These are phyloP conservation scores for Paracentrotus lividus DNA, from an alignment of 53 echinoderm and acorn worm species.

Conservation along the genomic window DNA sequence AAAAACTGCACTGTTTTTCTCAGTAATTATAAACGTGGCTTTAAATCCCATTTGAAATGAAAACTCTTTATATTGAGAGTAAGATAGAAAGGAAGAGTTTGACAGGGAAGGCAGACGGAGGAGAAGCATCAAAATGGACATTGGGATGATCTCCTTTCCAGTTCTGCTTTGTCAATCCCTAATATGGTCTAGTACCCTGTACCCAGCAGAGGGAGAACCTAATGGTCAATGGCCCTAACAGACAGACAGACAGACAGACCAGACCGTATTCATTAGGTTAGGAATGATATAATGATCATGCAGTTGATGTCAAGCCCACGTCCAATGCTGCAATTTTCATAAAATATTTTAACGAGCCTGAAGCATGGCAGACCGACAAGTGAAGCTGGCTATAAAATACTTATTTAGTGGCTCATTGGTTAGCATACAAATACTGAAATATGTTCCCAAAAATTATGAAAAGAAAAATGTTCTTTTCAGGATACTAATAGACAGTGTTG, in stretches of 20 bases:
- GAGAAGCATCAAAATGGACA: neutral
- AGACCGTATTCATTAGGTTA: neutral
- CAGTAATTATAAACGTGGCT: too few species aligned
- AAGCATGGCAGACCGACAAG: too few species aligned
- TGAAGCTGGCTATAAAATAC: too few species aligned
- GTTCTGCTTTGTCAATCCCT: neutral
- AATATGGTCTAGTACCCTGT: neutral
- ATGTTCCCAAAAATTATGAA: neutral
- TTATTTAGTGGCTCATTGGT: too few species aligned
- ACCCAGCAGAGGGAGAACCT: neutral
- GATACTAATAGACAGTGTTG: too few species aligned
- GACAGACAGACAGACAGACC: neutral
- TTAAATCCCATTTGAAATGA: too few species aligned
- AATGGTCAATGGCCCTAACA: neutral
- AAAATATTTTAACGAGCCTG: neutral
- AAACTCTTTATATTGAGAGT: too few species aligned
- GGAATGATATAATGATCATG: conserved; percentile 4
- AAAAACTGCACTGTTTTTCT: too few species aligned
- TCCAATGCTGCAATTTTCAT: neutral
- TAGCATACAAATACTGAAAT: neutral
- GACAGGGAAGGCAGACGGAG: too few species aligned
- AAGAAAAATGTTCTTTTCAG: too few species aligned
- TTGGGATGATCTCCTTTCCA: neutral
- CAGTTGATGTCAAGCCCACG: neutral
- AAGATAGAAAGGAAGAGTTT: neutral